Conservation (phyloP, 2,797 vertebrate species). For the Siniperca undulata region DNA sequence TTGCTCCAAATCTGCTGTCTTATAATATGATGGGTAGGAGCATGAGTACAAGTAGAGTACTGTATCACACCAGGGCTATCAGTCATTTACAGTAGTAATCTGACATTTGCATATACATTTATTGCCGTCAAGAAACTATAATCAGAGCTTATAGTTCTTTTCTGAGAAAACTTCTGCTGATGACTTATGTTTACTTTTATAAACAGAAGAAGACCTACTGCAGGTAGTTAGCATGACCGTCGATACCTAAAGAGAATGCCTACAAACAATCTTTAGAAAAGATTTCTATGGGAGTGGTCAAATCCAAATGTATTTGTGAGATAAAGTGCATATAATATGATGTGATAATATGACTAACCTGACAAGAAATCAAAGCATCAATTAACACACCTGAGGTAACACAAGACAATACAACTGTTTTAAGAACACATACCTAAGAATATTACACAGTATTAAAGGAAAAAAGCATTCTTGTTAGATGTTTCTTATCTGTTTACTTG, state of each 20-base stretch:
- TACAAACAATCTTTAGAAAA: neutral
- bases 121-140: neutral
- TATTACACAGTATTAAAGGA: neutral
- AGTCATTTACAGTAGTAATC: neutral
- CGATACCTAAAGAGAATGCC: neutral
- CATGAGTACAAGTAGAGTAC: neutral
- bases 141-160: neutral
- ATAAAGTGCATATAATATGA: neutral
- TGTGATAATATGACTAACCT: too few species aligned
- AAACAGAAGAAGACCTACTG: too few species aligned
- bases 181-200: neutral
- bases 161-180: neutral
- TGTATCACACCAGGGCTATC: neutral
- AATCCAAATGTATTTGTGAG: neutral
- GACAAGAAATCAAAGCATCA: neutral
- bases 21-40: neutral
- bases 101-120: neutral
- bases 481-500: too few species aligned
- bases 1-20: neutral
- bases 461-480: too few species aligned
- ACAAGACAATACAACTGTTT: neutral
- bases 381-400: neutral
- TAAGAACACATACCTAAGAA: neutral
- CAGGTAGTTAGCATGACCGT: too few species aligned
- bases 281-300: neutral